Base-by-base conservation (phyloP, 1,140 invertebrate species). In the Eciton burchellii region DNA sequence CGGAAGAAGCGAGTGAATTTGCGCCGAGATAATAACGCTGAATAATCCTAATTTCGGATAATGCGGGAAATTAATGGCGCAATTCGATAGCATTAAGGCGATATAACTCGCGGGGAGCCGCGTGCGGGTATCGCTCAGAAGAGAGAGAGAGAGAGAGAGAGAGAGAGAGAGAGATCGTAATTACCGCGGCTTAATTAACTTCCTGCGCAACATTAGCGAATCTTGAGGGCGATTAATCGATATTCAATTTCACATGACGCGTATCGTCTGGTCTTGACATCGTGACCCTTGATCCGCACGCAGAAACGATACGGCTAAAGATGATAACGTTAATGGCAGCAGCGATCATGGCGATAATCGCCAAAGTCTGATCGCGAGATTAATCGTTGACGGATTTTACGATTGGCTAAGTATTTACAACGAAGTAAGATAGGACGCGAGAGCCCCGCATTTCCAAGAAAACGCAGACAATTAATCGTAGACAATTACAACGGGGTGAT, bases 221-320 rank as follows among this genome's bases (percentile, higher is more conserved):
- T 79, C 63, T 70, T 68, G 63, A 79, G 74, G 24, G 49, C 74
- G 74, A 79, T 79, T 79, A 79, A 79, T 79, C 74, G 74, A 79
- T 79, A 79, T 79, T 79, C 74, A 79, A 79, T 79, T 79, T 79
- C 74, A 63, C 74, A 70, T 79, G 65, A 79, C 63, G 74, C 35
- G 74, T 63, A 26, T 79, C 47, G 49, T 70, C 65, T 79, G 74
- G 62, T 63, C 74, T 19, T 79, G 74, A 79, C 74, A 79, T 26
- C 49, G 74, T 79, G 74, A 57, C 56, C 74, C 26, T 70, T 35
- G 63, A 70, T 45, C 74, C 63, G 9, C 63, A 45, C 35, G 21
- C 16, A 41, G 24, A 6, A 35, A 56, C 56, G 74, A 79, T 57
- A 70, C 56, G 56, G 74, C n/a, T 79, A 79, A 70, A 49, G 41